Evolutionary conservation across 1,140 invertebrate genomes (phyloP).

Genomic region (Eufriesea mexicana): DNA sequence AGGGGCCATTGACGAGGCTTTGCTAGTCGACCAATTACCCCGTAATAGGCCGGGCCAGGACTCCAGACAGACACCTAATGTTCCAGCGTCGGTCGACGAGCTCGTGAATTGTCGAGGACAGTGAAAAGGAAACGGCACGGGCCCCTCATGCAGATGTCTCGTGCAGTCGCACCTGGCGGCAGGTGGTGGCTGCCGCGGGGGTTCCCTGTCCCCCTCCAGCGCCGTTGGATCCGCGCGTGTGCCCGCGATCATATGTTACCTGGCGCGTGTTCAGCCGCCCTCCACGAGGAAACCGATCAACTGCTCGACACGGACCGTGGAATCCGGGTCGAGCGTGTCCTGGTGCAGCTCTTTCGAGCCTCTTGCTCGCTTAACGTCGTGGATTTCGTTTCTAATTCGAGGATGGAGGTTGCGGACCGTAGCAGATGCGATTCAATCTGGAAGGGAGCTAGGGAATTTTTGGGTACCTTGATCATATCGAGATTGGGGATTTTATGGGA

Average conservation of each 20-base stretch:
- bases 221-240: constrained; percentile 18
- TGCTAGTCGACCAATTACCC: constrained; percentile 9
- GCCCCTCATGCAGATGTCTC: constrained; percentile 74
- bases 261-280: neutral
- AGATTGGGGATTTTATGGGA: no score
- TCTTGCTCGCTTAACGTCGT: neutral
- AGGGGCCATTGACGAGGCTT: neutral
- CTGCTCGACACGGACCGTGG: constrained; percentile 9
- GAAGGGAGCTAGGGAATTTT: neutral
- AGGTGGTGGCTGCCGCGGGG: constrained; percentile 71
- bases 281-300: constrained; percentile 18
- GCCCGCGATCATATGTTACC: constrained; percentile 32
- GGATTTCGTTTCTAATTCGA: neutral
- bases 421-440: no score
- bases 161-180: constrained; percentile 75
- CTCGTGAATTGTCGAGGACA: constrained; percentile 8
- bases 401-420: neutral
- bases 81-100: neutral
- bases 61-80: constrained; percentile 31
- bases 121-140: constrained; percentile 57
- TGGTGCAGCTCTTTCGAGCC: neutral
- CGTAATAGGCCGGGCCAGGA: neutral
- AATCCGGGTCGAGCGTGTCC: neutral
- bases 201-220: constrained; percentile 41
- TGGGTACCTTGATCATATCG: no score